These are phyloP conservation scores for Actinia equina DNA, from an alignment of 64 coral and sea anemone species.

Conservation along the genomic window DNA sequence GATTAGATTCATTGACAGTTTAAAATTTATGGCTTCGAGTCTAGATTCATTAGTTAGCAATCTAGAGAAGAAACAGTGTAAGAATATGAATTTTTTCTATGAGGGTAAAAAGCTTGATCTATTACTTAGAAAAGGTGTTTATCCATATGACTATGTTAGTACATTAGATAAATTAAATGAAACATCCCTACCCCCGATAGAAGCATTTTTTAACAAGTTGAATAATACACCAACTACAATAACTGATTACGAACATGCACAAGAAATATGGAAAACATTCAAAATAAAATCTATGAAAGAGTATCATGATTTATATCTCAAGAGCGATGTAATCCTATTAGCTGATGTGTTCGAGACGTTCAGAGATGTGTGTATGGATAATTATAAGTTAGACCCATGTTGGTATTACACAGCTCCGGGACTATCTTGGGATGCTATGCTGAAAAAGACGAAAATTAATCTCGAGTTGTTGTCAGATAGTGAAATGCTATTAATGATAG, in stretches of 20 bases:
- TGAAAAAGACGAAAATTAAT: background rate
- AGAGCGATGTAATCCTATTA: background rate
- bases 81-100: background rate
- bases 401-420: slow-evolving; percentile 12
- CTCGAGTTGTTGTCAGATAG: background rate
- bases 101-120: too few species aligned
- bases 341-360: background rate
- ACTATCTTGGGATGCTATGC: background rate
- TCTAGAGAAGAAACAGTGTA: background rate
- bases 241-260: background rate
- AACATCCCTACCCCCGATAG: too few species aligned
- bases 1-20: slow-evolving; percentile 22
- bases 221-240: background rate
- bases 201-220: background rate
- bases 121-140: slow-evolving; percentile 37
- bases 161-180: background rate
- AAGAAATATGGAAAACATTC: background rate
- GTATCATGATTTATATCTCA: background rate
- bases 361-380: background rate
- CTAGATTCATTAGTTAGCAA: slow-evolving; percentile 29
- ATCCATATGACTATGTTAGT: slow-evolving; percentile 27
- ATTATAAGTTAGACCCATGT: background rate
- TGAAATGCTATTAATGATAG: background rate
- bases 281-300: background rate
- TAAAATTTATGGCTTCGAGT: slow-evolving; percentile 1